Percentiles rank a stretch among this genome's conserved stretches.
phyloP scores from a whole-genome alignment of 2,113 vertebrate species.

The Myotis davidii region DNA sequence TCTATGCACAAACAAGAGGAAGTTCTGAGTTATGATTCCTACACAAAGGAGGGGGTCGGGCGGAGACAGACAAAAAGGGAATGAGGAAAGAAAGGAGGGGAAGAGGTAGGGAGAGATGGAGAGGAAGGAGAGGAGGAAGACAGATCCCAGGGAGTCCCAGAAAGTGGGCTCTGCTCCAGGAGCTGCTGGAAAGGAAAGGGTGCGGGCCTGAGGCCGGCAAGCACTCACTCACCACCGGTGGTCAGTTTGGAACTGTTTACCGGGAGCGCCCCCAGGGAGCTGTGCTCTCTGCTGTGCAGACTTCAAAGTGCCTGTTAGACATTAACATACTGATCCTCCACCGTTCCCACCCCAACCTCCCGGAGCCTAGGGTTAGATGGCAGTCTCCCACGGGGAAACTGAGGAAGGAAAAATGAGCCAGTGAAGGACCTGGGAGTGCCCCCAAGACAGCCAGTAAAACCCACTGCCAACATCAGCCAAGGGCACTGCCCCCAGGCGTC shows the following conservation, averaged over 20 bases:
- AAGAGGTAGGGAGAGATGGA: neutral
- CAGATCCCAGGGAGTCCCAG: neutral
- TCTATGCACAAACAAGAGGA: neutral
- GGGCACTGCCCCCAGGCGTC: neutral
- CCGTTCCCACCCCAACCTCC: neutral
- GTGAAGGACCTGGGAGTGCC: neutral
- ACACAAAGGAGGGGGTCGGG: neutral
- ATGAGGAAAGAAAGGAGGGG: too few relatives aligned
- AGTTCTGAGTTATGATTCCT: neutral
- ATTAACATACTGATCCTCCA: conserved; percentile 14
- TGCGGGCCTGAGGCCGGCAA: neutral
- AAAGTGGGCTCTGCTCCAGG: neutral
- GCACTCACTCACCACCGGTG: neutral
- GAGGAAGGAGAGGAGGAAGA: neutral
- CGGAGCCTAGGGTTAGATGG: neutral
- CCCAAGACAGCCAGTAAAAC: neutral
- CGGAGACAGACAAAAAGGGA: neutral
- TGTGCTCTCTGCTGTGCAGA: neutral
- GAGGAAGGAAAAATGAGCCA: neutral
- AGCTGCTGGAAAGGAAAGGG: neutral
- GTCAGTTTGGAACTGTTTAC: conserved; percentile 17
- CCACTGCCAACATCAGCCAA: neutral
- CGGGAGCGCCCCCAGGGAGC: neutral
- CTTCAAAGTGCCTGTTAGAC: conserved; percentile 53
- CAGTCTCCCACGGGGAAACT: neutral